Percentiles rank a stretch among this genome's conserved stretches.
phyloP scores from a whole-genome alignment of 1,140 invertebrate genomes.

The Lordiphosa stackelbergi region DNA sequence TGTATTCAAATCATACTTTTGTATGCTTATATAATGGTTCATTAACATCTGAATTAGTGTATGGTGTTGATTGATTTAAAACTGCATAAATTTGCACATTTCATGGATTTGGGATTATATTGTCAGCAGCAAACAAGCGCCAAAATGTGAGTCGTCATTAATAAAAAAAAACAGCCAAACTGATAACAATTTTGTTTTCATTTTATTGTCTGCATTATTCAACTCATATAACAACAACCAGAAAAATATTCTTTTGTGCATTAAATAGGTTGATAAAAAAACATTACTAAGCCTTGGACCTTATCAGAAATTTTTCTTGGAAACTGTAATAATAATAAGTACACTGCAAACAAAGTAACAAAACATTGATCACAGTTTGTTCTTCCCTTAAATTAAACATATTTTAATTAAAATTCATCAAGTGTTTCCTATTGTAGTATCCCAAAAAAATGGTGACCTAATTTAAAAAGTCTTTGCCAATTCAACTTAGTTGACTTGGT shows the following conservation, averaged over 20 bases:
- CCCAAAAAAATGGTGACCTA: no score
- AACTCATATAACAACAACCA: constrained; percentile 8
- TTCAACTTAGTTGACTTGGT: no score
- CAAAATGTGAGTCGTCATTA: constrained; percentile 37
- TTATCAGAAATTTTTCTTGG: constrained; percentile 36
- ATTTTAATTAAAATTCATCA: no score
- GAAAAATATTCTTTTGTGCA: constrained; percentile 5
- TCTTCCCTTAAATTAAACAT: no score
- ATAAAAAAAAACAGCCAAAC: constrained; percentile 8
- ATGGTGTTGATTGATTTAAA: constrained; percentile 32
- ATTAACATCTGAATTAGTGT: constrained; percentile 14
- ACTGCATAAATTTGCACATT: constrained; percentile 16
- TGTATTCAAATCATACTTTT: constrained; percentile 5
- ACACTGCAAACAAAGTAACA: no score
- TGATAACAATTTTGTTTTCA: constrained; percentile 12
- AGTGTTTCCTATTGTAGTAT: no score
- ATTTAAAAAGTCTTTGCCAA: no score
- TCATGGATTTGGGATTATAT: constrained; percentile 5
- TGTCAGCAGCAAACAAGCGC: constrained; percentile 14
- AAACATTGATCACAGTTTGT: no score
- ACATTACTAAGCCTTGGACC: not conserved
- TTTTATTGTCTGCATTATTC: constrained; percentile 3
- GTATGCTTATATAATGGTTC: not conserved
- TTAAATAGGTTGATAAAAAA: constrained; percentile 1
- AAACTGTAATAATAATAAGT: constrained; percentile 9